Percentiles rank a stretch among this genome's conserved stretches.
Conservation (phyloP, 2,113 vertebrate genomes). For the Phrynocephalus versicolor region DNA sequence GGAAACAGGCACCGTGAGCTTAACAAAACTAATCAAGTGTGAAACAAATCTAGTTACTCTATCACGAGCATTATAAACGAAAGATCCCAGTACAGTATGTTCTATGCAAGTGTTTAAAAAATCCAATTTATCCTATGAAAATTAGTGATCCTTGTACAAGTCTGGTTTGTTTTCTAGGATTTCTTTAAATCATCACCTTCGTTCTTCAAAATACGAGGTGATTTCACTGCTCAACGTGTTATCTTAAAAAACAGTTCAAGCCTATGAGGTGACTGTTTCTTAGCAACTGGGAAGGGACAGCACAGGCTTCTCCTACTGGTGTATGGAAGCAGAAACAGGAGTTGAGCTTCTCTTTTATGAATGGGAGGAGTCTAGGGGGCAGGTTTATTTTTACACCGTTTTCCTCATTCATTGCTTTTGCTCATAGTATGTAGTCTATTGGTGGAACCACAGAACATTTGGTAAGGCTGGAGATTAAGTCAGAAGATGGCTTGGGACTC, state of each 20-base stretch:
- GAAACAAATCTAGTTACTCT: not conserved
- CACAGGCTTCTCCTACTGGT: not conserved
- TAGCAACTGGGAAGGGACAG: not conserved
- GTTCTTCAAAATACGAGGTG: not conserved
- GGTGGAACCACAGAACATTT: not conserved
- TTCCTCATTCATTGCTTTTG: not conserved
- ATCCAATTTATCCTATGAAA: too few relatives aligned
- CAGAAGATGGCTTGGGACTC: constrained; percentile 15
- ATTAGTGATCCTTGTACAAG: not conserved
- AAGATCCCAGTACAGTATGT: too few relatives aligned
- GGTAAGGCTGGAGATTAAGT: constrained; percentile 28
- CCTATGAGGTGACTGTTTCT: not conserved
- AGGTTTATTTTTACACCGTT: constrained; percentile 12
- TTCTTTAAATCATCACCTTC: not conserved
- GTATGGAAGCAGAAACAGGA: not conserved
- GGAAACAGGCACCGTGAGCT: not conserved
- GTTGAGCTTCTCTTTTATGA: constrained; percentile 4
- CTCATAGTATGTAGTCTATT: constrained; percentile 23
- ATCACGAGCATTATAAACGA: too few relatives aligned
- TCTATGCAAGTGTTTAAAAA: too few relatives aligned
- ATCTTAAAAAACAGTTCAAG: not conserved
- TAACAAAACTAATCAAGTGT: not conserved
- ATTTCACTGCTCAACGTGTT: not conserved
- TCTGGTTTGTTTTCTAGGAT: not conserved
- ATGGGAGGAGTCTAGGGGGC: constrained; percentile 55